Percentiles rank a stretch among this genome's conserved stretches.
Evolutionary conservation across 2,113 vertebrate genomes (phyloP).

Genomic region (Potamarius usumacintae): DNA sequence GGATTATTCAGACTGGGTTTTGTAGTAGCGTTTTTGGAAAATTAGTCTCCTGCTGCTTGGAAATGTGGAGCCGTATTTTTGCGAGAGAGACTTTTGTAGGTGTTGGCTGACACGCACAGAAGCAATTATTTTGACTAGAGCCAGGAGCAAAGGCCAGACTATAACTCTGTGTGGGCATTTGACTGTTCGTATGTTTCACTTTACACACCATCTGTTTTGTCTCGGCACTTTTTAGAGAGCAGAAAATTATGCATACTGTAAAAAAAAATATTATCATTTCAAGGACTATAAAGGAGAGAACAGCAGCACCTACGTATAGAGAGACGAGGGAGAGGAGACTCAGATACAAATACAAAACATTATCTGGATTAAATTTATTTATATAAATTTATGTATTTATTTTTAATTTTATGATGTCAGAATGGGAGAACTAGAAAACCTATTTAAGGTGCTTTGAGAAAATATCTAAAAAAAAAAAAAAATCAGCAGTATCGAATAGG

Average conservation of each 20-base stretch:
- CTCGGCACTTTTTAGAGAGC: conserved; percentile 56
- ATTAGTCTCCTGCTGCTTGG: conserved; percentile 40
- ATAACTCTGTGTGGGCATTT: conserved; percentile 54
- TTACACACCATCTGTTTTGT: conserved; percentile 66
- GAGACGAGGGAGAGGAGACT: background rate
- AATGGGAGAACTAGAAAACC: background rate
- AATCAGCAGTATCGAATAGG: too few relatives aligned
- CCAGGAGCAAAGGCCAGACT: conserved; percentile 56
- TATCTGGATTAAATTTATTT: background rate
- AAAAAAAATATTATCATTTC: conserved; percentile 58
- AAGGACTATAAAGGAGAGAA: conserved; percentile 56
- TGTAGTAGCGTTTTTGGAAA: conserved; percentile 43
- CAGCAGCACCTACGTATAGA: conserved; percentile 31
- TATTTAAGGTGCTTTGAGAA: background rate
- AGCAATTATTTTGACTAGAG: conserved; percentile 52
- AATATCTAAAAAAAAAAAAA: background rate
- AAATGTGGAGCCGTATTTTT: conserved; percentile 42
- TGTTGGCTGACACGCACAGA: conserved; percentile 60
- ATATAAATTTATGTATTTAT: too few relatives aligned
- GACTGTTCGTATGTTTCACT: conserved; percentile 54
- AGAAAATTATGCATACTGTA: conserved; percentile 59
- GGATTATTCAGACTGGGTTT: conserved; percentile 17
- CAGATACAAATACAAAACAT: background rate
- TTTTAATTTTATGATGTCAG: background rate
- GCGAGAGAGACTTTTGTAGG: conserved; percentile 56